Percentiles rank a stretch among this genome's conserved stretches.
These are phyloP conservation scores for Aphidius colemani DNA, from an alignment of 2,888 invertebrate genomes.

Conservation along the genomic window DNA sequence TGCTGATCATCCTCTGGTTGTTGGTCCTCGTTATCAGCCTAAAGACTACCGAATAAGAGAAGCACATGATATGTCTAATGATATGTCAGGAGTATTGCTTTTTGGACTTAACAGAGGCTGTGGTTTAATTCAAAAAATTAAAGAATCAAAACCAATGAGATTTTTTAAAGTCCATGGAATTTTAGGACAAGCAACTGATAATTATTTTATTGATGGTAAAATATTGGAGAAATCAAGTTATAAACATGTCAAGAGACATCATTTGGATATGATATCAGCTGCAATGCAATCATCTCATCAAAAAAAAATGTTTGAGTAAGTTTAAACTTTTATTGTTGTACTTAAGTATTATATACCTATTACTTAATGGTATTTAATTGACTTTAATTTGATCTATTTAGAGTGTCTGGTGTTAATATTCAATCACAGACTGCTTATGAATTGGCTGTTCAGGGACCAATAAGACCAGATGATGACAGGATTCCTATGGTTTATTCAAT, in stretches of 20 bases:
- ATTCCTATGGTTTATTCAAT: constrained; percentile 84
- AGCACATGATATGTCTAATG: constrained; percentile 67
- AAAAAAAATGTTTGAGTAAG: constrained; percentile 82
- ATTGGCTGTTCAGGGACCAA: constrained; percentile 78
- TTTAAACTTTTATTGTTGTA: constrained; percentile 10
- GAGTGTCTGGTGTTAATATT: constrained; percentile 77
- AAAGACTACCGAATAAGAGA: constrained; percentile 69
- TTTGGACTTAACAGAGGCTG: constrained; percentile 75
- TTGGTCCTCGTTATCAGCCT: constrained; percentile 75
- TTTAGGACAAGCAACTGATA: constrained; percentile 78
- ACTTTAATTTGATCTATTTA: constrained; percentile 45
- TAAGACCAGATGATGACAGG: constrained; percentile 74
- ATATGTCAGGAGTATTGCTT: constrained; percentile 78
- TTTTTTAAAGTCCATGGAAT: constrained; percentile 76
- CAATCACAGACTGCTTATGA: constrained; percentile 91
- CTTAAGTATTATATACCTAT: neutral
- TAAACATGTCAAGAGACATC: constrained; percentile 70
- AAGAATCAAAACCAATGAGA: constrained; percentile 68
- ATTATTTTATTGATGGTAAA: constrained; percentile 72
- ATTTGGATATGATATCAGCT: constrained; percentile 76
- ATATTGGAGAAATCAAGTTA: constrained; percentile 73
- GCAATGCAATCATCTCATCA: constrained; percentile 87
- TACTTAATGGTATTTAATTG: constrained; percentile 18
- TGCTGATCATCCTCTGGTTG: constrained; percentile 75
- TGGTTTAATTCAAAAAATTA: constrained; percentile 64